Percentiles rank a stretch among this genome's conserved stretches.
These are phyloP conservation scores for Uropetala carovei DNA, from an alignment of 2,888 invertebrate genomes.

Conservation along the genomic window DNA sequence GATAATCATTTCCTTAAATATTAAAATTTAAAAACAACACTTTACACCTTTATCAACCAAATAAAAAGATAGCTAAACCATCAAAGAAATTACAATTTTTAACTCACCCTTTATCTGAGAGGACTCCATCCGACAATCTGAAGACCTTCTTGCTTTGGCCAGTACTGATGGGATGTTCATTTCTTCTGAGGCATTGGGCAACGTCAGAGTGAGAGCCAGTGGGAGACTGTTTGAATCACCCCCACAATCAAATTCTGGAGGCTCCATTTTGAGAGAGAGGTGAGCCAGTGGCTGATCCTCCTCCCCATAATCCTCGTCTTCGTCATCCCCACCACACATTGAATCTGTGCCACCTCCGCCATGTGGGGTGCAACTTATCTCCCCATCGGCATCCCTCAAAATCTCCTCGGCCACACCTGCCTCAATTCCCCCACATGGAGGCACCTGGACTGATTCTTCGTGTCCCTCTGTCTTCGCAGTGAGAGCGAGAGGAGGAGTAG, in stretches of 20 bases:
- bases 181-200: constrained; percentile 47
- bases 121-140: constrained; percentile 22
- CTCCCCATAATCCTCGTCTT: constrained; percentile 35
- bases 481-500: constrained; percentile 66
- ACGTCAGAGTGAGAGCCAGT: constrained; percentile 25
- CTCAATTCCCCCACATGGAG: neutral
- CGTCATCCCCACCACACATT: neutral
- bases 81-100: neutral
- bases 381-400: neutral
- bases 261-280: constrained; percentile 54
- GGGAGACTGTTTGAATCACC: constrained; percentile 50
- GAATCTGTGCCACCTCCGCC: neutral
- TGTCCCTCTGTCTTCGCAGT: neutral
- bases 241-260: constrained; percentile 40
- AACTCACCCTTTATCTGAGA: constrained; percentile 41
- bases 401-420: neutral
- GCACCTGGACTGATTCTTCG: neutral
- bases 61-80: neutral
- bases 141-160: constrained; percentile 8
- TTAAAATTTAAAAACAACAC: too few species aligned
- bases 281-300: constrained; percentile 50
- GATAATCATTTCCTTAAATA: too few species aligned
- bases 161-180: constrained; percentile 12
- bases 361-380: neutral
- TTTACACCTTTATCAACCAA: neutral